Evolutionary conservation across 2,888 invertebrate genomes (phyloP).

Genomic region (Caprella mutica): DNA sequence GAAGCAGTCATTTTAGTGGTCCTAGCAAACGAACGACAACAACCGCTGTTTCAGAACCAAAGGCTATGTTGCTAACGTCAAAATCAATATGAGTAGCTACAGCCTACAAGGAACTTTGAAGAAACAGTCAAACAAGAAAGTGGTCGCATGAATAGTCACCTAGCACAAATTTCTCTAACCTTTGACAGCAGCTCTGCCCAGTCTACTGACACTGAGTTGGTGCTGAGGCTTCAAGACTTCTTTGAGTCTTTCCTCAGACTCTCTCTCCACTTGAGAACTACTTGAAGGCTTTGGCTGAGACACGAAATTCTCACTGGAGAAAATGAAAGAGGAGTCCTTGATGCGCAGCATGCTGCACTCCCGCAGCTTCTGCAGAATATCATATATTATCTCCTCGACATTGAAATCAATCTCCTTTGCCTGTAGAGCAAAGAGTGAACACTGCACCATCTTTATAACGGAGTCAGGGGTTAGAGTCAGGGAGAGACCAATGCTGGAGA

Average conservation of each 20-base stretch:
- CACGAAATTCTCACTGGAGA: too few relatives aligned
- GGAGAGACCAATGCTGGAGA: conserved; percentile 57
- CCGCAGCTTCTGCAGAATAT: conserved; percentile 21
- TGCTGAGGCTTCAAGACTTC: neutral
- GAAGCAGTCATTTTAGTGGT: too few relatives aligned
- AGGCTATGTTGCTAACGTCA: neutral
- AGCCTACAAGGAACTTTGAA: too few relatives aligned
- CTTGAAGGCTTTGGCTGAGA: too few relatives aligned
- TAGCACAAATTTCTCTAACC: too few relatives aligned
- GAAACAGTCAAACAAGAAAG: too few relatives aligned
- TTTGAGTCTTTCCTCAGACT: too few relatives aligned
- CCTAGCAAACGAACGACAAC: neutral
- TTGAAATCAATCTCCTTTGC: conserved; percentile 37
- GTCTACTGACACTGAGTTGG: conserved; percentile 35
- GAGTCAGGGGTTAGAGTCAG: conserved; percentile 46
- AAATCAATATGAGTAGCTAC: neutral
- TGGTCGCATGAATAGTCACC: too few relatives aligned
- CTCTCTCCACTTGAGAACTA: too few relatives aligned
- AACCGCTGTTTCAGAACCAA: conserved; percentile 6
- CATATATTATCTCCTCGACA: conserved; percentile 12
- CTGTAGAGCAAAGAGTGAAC: conserved; percentile 57
- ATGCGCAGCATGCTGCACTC: conserved; percentile 19
- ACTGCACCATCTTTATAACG: conserved; percentile 48
- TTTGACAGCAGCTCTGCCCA: conserved; percentile 38
- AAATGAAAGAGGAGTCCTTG: conserved; percentile 3